Evolutionary conservation across 2,797 vertebrate species (phyloP).

Genomic region (Lepilemur septentrionalis): DNA sequence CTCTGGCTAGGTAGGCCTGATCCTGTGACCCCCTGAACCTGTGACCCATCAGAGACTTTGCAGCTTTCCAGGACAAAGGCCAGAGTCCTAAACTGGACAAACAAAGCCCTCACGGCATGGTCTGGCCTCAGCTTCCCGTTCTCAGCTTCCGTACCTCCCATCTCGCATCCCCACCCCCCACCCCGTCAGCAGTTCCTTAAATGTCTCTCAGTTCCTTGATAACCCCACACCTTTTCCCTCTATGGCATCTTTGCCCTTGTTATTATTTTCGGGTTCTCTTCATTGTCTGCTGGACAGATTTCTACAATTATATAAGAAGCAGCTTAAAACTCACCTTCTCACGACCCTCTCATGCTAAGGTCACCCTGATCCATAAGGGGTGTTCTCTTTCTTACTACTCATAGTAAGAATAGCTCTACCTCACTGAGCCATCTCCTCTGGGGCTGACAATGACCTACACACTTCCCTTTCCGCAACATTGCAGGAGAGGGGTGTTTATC

Average conservation of each 20-base stretch:
- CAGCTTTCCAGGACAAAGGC: not conserved
- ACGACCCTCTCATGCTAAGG: too few relatives aligned
- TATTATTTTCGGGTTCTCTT: not conserved
- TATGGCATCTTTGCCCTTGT: not conserved
- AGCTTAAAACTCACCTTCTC: not conserved
- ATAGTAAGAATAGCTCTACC: not conserved
- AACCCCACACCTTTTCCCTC: not conserved
- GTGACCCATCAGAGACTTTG: not conserved
- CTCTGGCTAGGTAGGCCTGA: not conserved
- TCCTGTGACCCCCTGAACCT: not conserved
- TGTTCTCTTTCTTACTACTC: not conserved
- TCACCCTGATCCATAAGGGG: not conserved
- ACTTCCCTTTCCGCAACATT: not conserved
- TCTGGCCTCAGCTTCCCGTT: not conserved
- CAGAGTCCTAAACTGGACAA: not conserved
- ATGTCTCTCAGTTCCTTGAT: not conserved
- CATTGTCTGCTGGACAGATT: not conserved
- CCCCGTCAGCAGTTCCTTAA: not conserved
- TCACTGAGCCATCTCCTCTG: not conserved
- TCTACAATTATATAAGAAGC: not conserved
- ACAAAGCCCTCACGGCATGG: not conserved
- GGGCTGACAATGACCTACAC: not conserved
- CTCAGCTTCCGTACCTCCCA: not conserved
- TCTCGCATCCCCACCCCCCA: not conserved
- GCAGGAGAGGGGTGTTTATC: not conserved